These are phyloP conservation scores for Heliconius nattereri DNA, from an alignment of 1,140 invertebrate species.

Conservation along the genomic window DNA sequence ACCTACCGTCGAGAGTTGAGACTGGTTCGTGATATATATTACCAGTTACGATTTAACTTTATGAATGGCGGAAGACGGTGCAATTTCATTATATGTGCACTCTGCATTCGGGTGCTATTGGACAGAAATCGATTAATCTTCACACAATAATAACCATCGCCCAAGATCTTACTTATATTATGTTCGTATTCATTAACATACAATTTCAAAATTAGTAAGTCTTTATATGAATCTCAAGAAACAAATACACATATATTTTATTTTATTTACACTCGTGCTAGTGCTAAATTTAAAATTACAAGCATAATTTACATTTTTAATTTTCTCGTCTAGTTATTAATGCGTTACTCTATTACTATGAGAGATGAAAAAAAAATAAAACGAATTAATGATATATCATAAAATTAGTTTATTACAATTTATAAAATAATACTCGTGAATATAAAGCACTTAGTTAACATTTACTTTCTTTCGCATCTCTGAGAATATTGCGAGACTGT, in stretches of 20 bases:
- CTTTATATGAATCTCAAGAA: neutral
- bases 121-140: neutral
- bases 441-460: constrained; percentile 53
- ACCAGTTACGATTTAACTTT: constrained; percentile 38
- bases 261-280: too few species aligned
- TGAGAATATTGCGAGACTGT: constrained; percentile 70
- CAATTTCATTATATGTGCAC: constrained; percentile 46
- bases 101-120: constrained; percentile 35
- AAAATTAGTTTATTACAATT: constrained; percentile 31
- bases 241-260: neutral
- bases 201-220: neutral
- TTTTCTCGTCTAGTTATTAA: neutral
- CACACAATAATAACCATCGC: neutral
- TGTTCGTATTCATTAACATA: too few species aligned
- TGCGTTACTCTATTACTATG: neutral
- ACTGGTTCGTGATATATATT: constrained; percentile 48
- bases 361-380: neutral
- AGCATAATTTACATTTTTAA: too few species aligned
- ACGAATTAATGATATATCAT: neutral
- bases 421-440: constrained; percentile 32
- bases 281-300: too few species aligned
- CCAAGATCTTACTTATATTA: neutral
- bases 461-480: constrained; percentile 79
- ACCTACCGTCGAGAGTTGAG: constrained; percentile 39
- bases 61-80: constrained; percentile 45